These are phyloP conservation scores for Trypoxylus dichotomus DNA, from an alignment of 1,140 invertebrate genomes.

Conservation along the genomic window DNA sequence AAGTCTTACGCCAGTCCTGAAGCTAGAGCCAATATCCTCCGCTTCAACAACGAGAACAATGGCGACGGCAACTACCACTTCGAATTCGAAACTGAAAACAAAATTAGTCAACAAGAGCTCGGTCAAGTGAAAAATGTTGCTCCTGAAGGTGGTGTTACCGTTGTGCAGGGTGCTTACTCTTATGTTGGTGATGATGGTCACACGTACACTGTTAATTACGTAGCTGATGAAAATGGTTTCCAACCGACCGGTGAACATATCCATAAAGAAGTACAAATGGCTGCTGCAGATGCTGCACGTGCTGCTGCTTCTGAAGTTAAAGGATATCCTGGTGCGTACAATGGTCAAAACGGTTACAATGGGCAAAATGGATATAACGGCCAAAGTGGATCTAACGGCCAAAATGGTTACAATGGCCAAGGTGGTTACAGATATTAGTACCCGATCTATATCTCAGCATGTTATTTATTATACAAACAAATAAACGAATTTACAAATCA, in stretches of 20 bases:
- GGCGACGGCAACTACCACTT: slow-evolving; percentile 58
- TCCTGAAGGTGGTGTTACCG: slow-evolving; percentile 35
- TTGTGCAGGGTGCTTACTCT: slow-evolving; percentile 62
- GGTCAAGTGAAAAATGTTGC: slow-evolving; percentile 11
- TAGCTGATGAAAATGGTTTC: slow-evolving; percentile 58
- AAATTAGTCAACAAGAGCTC: slow-evolving; percentile 49
- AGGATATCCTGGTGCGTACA: background rate
- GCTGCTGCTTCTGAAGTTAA: background rate
- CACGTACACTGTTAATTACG: slow-evolving; percentile 63
- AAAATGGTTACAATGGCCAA: background rate
- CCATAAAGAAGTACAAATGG: background rate
- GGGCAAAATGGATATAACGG: background rate
- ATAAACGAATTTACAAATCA: background rate
- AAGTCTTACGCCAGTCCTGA: background rate
- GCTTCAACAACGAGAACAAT: slow-evolving; percentile 57
- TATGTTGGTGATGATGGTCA: slow-evolving; percentile 68
- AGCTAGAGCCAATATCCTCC: slow-evolving; percentile 47
- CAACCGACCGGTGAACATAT: slow-evolving; percentile 37
- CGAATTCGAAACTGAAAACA: slow-evolving; percentile 58
- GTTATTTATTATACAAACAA: background rate
- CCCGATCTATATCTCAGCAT: background rate
- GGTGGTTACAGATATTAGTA: background rate
- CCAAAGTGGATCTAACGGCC: background rate
- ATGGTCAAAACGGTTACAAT: background rate
- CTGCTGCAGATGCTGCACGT: slow-evolving; percentile 1